Conservation (phyloP, 2,888 invertebrate genomes). For the Trissolcus japonicus region DNA sequence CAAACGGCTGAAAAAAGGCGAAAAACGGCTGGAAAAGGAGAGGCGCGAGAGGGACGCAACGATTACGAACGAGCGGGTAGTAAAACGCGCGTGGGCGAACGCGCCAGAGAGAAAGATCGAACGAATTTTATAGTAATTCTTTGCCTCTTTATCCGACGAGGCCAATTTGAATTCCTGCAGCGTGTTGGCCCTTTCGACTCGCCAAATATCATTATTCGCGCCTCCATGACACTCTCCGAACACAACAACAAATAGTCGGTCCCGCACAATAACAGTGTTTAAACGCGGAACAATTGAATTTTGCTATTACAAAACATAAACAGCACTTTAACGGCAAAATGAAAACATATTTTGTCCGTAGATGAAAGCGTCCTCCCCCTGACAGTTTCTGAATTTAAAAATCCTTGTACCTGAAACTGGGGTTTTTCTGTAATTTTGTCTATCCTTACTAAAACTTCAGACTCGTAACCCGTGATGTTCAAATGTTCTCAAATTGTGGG, state of each 20-base stretch:
- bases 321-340: constrained; percentile 23
- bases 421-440: no score
- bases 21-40: constrained; percentile 37
- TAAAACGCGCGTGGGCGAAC: constrained; percentile 67
- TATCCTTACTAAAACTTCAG: no score
- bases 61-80: constrained; percentile 61
- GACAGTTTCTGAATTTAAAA: no score
- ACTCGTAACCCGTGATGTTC: no score
- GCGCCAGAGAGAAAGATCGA: constrained; percentile 54
- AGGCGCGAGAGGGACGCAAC: constrained; percentile 29
- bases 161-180: constrained; percentile 69
- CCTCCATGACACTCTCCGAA: constrained; percentile 46
- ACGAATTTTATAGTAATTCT: constrained; percentile 69
- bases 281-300: constrained; percentile 40
- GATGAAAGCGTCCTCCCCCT: constrained; percentile 3
- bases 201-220: constrained; percentile 55
- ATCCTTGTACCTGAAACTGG: no score
- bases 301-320: constrained; percentile 34
- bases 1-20: constrained; percentile 47
- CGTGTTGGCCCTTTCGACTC: constrained; percentile 59
- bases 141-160: constrained; percentile 64
- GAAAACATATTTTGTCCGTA: constrained; percentile 24
- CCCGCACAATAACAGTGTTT: constrained; percentile 47
- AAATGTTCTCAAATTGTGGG: no score
- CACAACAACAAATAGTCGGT: constrained; percentile 54